Percentiles rank a stretch among this genome's conserved stretches.
Conservation (phyloP, 2,113 vertebrate species). For the Erpornis zantholeuca region DNA sequence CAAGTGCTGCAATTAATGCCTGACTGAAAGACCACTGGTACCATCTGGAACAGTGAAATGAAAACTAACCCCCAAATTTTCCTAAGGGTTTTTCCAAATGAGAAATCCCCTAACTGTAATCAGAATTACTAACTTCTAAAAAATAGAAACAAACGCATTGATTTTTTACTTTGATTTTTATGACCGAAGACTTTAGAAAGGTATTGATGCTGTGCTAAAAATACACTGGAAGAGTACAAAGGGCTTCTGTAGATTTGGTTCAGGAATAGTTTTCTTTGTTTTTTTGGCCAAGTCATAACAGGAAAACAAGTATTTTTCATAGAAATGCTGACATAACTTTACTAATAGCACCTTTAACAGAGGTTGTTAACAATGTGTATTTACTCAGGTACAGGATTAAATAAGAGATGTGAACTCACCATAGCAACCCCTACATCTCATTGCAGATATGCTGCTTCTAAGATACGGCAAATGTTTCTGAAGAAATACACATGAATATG, state of each 20-base stretch:
- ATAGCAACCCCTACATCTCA: slow-evolving; percentile 53
- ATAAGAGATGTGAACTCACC: slow-evolving; percentile 53
- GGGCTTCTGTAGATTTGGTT: background rate
- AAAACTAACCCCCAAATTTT: background rate
- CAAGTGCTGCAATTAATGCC: background rate
- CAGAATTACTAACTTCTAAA: background rate
- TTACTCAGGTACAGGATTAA: slow-evolving; percentile 64
- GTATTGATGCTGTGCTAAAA: background rate
- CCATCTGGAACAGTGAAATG: background rate
- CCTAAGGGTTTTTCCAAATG: background rate
- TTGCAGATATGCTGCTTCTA: slow-evolving; percentile 51
- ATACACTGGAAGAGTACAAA: background rate
- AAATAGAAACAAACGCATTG: background rate
- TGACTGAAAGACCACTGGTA: background rate
- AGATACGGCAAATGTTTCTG: slow-evolving; percentile 25
- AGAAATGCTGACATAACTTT: slow-evolving; percentile 51
- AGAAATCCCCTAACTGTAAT: background rate
- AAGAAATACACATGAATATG: slow-evolving; percentile 26
- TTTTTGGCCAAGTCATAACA: background rate
- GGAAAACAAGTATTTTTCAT: slow-evolving; percentile 37
- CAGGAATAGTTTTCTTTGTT: background rate
- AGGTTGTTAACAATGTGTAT: slow-evolving; percentile 15
- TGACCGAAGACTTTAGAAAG: background rate
- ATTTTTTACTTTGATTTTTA: background rate
- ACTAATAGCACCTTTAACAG: background rate